Base-by-base conservation (phyloP, 2,797 vertebrate genomes). In the Aselliscus stoliczkanus region DNA sequence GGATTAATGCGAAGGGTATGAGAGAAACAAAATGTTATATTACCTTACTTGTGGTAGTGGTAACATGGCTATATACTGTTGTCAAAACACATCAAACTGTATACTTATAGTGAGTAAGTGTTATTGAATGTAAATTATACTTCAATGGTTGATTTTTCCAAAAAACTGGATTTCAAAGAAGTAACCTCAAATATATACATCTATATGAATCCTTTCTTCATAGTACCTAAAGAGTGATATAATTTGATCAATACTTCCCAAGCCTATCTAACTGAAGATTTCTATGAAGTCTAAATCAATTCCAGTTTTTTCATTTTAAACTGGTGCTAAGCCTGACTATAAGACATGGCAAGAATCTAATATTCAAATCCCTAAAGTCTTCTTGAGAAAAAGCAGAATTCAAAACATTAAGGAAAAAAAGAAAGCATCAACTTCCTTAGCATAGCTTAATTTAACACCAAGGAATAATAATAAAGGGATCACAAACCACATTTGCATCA, bases 201-300 rank as follows among this genome's bases (percentile, higher is more conserved):
- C 44, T 85, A 70, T 54, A 14, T 80, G 60, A 75, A 52, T 88
- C 25, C 11, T 62, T 25, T 72, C 54, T 90, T 62, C 14, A 52
- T 79, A 85, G 52, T 58, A 50, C 21, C 39, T 75, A 75, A 80
- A 58, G 7, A 86, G 27, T 47, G 34, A 39, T 34, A 60, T 69
- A 87, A 87, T 75, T 76, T 76, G n/a, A 86, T 65, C 34, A 95
- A 75, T 58, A 75, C 54, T 76, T 95, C 60, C 69, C 34, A 82
- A 88, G 29, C 34, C 50, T 50, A 75, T 23, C 27, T 81, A 81
- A 27, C 27, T 92, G 31, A 85, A 87, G 58, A 86, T 86, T 80
- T 65, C 54, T 42, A 77, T 70, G 34, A 47, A 89, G 64, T 73
- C 37, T 80, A 73, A 58, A 80, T 56, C 77, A 94, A 89, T 34